phyloP scores from a whole-genome alignment of 2,113 vertebrate species.

The Eudyptes chrysolophus region DNA sequence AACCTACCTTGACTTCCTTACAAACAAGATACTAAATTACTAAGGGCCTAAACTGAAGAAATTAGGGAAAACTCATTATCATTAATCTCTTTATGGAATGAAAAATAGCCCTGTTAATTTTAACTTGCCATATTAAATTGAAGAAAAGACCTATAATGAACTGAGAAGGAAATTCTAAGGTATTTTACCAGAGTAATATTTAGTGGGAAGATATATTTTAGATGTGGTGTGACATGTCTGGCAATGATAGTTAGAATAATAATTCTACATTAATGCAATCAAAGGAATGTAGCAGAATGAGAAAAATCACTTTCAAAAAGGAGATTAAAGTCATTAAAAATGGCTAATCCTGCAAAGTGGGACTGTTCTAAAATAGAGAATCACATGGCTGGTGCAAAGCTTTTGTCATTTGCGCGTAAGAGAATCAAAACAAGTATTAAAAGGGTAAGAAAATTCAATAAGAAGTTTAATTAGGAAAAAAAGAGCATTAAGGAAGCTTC shows the following conservation, averaged over 20 bases:
- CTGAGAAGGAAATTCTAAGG: conserved; percentile 36
- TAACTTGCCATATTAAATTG: conserved; percentile 26
- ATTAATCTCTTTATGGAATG: conserved; percentile 61
- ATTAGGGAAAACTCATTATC: conserved; percentile 54
- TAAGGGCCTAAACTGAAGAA: conserved; percentile 15
- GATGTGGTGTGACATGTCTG: conserved; percentile 30
- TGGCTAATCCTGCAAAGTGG: conserved; percentile 91
- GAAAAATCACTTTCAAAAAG: conserved; percentile 82
- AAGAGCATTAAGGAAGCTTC: conserved; percentile 63
- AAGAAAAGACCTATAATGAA: conserved; percentile 41
- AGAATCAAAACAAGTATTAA: conserved; percentile 83
- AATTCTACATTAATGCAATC: conserved; percentile 78
- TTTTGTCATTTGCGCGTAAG: conserved; percentile 81
- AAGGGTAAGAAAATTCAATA: conserved; percentile 83
- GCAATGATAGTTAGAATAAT: conserved; percentile 66
- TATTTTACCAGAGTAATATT: conserved; percentile 35
- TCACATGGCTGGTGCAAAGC: conserved; percentile 86
- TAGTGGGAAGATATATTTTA: conserved; percentile 22
- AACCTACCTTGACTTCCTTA: not conserved
- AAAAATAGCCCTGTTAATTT: conserved; percentile 47
- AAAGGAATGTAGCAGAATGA: conserved; percentile 78
- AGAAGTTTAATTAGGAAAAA: conserved; percentile 86
- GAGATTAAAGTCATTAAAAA: conserved; percentile 96
- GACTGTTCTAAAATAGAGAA: conserved; percentile 87
- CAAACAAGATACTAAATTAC: conserved; percentile 24